phyloP scores from a whole-genome alignment of 2,797 vertebrate species.

The Babyrousa celebensis region DNA sequence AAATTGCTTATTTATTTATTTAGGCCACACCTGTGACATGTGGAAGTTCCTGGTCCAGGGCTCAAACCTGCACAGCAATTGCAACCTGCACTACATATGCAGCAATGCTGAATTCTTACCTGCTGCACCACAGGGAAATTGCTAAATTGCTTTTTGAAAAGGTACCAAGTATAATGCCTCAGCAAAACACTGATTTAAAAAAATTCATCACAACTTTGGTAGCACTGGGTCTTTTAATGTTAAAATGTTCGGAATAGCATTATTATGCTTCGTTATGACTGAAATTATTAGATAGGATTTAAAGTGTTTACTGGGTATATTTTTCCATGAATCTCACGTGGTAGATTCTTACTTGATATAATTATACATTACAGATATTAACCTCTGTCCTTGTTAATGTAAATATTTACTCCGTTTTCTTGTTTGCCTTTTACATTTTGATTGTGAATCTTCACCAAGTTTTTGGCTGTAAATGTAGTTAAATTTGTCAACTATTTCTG shows the following conservation, averaged over 20 bases:
- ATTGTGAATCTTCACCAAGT: conserved; percentile 4
- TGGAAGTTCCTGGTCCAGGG: no score
- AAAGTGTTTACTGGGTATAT: background rate
- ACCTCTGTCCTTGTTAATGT: background rate
- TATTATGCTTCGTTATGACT: conserved; percentile 22
- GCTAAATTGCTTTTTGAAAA: background rate
- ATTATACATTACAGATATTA: background rate
- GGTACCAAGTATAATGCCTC: background rate
- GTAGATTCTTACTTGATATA: conserved; percentile 10
- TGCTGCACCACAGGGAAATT: no score
- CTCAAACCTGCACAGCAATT: no score
- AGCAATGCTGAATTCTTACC: no score
- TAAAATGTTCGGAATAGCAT: conserved; percentile 4
- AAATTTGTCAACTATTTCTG: background rate
- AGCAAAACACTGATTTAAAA: background rate
- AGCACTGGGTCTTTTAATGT: background rate
- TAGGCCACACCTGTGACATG: no score
- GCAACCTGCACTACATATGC: no score
- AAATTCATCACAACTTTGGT: background rate
- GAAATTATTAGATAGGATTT: conserved; percentile 13
- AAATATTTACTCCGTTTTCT: conserved; percentile 11
- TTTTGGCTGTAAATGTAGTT: background rate
- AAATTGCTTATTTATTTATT: background rate
- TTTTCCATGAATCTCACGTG: conserved; percentile 12
- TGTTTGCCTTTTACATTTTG: conserved; percentile 53